Base-by-base conservation (phyloP, 2,113 vertebrate species). In the Plotosus lineatus region DNA sequence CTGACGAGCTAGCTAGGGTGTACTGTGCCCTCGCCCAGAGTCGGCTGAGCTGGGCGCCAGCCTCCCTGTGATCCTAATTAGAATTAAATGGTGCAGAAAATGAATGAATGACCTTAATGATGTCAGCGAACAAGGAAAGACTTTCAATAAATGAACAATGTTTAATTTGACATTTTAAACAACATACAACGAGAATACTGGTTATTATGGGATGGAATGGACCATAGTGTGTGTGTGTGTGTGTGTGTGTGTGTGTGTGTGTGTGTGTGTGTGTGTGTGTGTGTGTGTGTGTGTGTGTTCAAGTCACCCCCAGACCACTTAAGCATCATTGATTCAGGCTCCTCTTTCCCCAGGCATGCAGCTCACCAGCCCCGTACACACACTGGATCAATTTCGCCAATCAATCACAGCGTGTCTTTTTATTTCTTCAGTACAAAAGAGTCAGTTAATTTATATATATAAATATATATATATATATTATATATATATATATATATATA, bases 391-490 rank as follows among this genome's bases (percentile, higher is more conserved):
- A 83, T 91, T 90, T 89, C 90, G 86, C 79, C 81, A 86, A 92
- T 92, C 90, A 87, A 91, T 92, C 86, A 89, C 89, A 89, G 88
- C 85, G 86, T 88, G 90, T 91, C 82, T 85, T 88, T 90, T 90
- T 48, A 78, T 85, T 81, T 86, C 87, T 89, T 82, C 55, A 60
- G 15, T 31, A 71, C 26, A 19, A 19, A 71, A 31, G 36, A 14
- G 36, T 63, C 40, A 23, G 38, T 7, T n/a, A 74, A 61, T 9
- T 9, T 17, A 58, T 8, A 21, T 48, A 73, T 10, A n/a, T 4
- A 36, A 42, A 46, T 17, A 33, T n/a, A n/a, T n/a, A n/a, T n/a
- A n/a, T n/a, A n/a, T n/a, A n/a, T n/a, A n/a, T n/a, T n/a, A n/a
- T n/a, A n/a, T n/a, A n/a, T n/a, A n/a, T n/a, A n/a, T n/a, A n/a